These are phyloP conservation scores for Papilio dardanus DNA, from an alignment of 1,140 invertebrate genomes.

Conservation along the genomic window DNA sequence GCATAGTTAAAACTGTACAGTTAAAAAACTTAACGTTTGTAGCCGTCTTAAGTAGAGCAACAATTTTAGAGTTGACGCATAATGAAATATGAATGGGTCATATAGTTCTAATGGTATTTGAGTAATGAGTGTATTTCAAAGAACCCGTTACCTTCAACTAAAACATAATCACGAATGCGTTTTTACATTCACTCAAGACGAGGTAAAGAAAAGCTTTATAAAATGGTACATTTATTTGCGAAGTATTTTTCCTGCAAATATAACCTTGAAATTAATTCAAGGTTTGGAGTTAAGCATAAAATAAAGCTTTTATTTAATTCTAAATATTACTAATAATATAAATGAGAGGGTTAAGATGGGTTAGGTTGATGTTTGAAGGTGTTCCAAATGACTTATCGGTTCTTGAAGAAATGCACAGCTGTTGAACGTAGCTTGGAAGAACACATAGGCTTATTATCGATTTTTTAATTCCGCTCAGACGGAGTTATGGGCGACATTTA, in stretches of 20 bases:
- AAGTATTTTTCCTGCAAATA: neutral
- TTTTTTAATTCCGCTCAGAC: too few relatives aligned
- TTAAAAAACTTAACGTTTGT: neutral
- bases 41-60: neutral
- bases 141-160: neutral
- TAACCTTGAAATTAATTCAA: neutral
- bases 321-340: too few relatives aligned
- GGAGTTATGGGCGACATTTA: too few relatives aligned
- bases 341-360: too few relatives aligned
- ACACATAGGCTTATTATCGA: too few relatives aligned
- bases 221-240: neutral
- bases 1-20: too few relatives aligned
- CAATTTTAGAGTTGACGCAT: neutral
- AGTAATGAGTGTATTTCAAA: slow-evolving; percentile 7
- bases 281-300: neutral
- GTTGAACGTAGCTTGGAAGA: too few relatives aligned
- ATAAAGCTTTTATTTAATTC: too few relatives aligned
- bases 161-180: neutral
- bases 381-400: too few relatives aligned
- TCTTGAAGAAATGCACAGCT: too few relatives aligned
- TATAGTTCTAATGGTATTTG: neutral
- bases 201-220: neutral
- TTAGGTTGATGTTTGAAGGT: too few relatives aligned
- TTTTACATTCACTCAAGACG: neutral
- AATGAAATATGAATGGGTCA: neutral